Base-by-base conservation (phyloP, 2,888 invertebrate species). In the Cosmorhoe ocellata region DNA sequence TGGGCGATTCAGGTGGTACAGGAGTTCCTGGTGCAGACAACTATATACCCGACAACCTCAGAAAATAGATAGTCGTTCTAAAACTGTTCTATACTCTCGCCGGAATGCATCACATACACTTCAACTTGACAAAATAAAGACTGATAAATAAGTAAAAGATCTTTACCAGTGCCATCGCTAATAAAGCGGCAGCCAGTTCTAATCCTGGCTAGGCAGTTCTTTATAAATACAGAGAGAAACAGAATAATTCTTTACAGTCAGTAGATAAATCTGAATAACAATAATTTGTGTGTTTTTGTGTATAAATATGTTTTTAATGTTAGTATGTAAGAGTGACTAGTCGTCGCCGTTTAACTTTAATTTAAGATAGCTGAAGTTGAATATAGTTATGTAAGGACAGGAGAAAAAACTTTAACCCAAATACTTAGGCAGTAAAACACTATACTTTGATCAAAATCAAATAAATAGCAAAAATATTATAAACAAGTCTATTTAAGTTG, bases 1-100 rank as follows among this genome's bases (percentile, higher is more conserved):
- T 97, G 58, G 96, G 96, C 18, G 97, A 97, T 81, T 94, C 96
- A 1, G 95, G 93, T 64, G 97, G 97, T 45, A 94, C 95, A 14
- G 97, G 96, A 8, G 93, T 95, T 59, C 92, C 93, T 24, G 94
- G 94, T 36, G 94, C 92, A 63, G 97, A 97, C 75, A 95, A 94
- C 79, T 97, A 97, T 76, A 92, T 94, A 79, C 94, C 95, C 39
- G 95, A 95, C 72, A 94, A 92, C 68, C 84, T 91, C 40, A 89
- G 76, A 61, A 82, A 79, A 31, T 52, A 48, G 22, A 31, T 58
- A 60, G 57, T 57, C 56, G 49, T 58, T 27, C 59, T 51, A 54
- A 24, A 7, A 24, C 54, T n/a, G 59, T 34, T 51, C 51, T 40
- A 51, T 51, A 57, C 69, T 74, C 63, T 70, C 62, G 70, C 71